A percentile compares a stretch with the other conserved stretches of the same genome.
Evolutionary conservation across 2,113 vertebrate species (phyloP).

Genomic region (Lethenteron reissneri): DNA sequence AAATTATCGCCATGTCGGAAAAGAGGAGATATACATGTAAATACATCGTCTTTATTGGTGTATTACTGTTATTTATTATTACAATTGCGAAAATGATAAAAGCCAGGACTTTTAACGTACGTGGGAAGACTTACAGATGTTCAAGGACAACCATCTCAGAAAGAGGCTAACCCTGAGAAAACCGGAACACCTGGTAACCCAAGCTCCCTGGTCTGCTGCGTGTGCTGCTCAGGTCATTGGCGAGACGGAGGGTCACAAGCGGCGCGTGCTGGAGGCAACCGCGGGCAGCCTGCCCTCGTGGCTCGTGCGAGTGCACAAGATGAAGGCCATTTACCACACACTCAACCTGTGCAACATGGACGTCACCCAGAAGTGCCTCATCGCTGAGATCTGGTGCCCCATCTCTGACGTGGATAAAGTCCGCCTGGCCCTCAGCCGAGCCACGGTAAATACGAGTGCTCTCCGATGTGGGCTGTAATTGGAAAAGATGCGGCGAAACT

Average conservation of each 20-base stretch:
- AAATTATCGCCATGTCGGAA: too few species aligned
- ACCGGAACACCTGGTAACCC: too few species aligned
- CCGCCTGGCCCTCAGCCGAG: slow-evolving; percentile 49
- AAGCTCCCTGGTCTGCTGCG: too few species aligned
- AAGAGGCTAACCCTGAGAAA: too few species aligned
- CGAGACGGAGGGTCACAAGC: slow-evolving; percentile 73
- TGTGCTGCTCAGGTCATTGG: slow-evolving; percentile 41
- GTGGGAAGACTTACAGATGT: too few species aligned
- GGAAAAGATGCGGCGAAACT: too few species aligned
- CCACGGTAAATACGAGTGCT: slow-evolving; percentile 44
- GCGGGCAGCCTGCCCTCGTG: slow-evolving; percentile 59
- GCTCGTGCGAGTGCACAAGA: slow-evolving; percentile 76
- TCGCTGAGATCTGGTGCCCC: slow-evolving; percentile 90
- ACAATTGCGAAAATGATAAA: too few species aligned
- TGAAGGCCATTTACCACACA: slow-evolving; percentile 93
- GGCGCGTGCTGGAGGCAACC: slow-evolving; percentile 62
- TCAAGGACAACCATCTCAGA: too few species aligned
- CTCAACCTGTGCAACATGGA: slow-evolving; percentile 91
- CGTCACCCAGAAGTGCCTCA: slow-evolving; percentile 90
- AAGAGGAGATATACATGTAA: too few species aligned
- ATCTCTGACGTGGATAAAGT: slow-evolving; percentile 44
- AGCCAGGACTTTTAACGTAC: too few species aligned
- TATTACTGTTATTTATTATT: too few species aligned
- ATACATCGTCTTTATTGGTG: too few species aligned
- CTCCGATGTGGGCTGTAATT: background rate